Conservation (phyloP, 2,797 vertebrate species). For the Coreius guichenoti region DNA sequence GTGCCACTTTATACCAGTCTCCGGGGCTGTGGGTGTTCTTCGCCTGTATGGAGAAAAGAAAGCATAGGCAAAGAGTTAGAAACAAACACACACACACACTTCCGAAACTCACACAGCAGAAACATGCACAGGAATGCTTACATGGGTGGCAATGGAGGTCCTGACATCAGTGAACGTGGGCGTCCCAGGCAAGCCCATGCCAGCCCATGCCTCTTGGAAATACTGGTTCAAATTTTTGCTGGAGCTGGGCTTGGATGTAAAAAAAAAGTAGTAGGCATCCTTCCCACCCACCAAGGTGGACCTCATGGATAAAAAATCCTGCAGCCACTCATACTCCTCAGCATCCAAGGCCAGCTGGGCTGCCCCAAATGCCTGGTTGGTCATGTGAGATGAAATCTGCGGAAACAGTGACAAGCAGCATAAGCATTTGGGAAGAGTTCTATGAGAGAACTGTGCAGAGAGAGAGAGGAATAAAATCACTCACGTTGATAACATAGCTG, state of each 20-base stretch:
- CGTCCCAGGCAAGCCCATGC: background rate
- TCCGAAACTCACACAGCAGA: background rate
- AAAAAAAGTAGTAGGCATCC: background rate
- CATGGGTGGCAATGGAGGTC: background rate
- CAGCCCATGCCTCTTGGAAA: constrained; percentile 4
- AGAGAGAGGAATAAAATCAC: background rate
- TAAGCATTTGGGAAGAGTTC: background rate
- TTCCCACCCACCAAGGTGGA: background rate
- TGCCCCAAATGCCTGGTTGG: background rate
- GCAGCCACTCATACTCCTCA: background rate
- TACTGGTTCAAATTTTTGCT: constrained; percentile 1
- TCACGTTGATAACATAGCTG: background rate
- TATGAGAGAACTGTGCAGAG: background rate
- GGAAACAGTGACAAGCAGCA: background rate
- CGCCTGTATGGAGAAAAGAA: background rate
- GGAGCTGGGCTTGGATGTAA: background rate
- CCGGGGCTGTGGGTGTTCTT: background rate
- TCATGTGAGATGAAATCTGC: background rate
- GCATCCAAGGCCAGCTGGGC: background rate
- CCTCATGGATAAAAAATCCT: background rate
- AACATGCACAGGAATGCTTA: background rate
- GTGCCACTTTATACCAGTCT: background rate
- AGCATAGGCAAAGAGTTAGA: background rate
- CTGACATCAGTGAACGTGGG: background rate
- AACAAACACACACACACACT: background rate